Conservation (phyloP, 2,888 invertebrate species). For the Acronicta aceris region DNA sequence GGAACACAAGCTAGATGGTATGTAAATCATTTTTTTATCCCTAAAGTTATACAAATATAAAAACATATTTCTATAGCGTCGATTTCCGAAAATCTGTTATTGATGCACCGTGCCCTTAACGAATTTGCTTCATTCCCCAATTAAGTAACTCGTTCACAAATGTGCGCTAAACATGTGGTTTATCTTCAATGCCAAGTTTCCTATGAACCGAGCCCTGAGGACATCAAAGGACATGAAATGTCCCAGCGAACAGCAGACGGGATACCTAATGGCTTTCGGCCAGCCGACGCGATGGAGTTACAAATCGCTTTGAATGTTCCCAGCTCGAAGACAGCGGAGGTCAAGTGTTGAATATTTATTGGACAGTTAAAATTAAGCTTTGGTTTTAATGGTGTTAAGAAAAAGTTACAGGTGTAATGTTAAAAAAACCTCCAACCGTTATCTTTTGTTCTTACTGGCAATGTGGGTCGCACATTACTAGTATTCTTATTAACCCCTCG, state of each 20-base stretch:
- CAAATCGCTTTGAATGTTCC: slow-evolving; percentile 48
- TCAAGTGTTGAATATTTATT: slow-evolving; percentile 49
- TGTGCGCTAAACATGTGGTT: slow-evolving; percentile 31
- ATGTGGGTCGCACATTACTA: too few species aligned
- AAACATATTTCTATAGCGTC: too few species aligned
- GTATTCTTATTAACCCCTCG: too few species aligned
- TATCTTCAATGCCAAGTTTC: slow-evolving; percentile 31
- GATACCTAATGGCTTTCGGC: slow-evolving; percentile 43
- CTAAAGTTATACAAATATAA: too few species aligned
- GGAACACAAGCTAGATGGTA: too few species aligned
- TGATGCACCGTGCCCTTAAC: too few species aligned
- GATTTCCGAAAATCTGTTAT: too few species aligned
- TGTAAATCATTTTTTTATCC: too few species aligned
- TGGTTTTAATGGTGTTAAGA: slow-evolving; percentile 37
- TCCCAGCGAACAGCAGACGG: slow-evolving; percentile 20
- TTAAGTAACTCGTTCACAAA: slow-evolving; percentile 17
- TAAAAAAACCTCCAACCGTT: slow-evolving; percentile 1
- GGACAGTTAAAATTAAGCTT: slow-evolving; percentile 37
- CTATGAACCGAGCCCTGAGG: slow-evolving; percentile 32
- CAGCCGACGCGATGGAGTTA: slow-evolving; percentile 46
- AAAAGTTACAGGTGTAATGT: slow-evolving; percentile 44
- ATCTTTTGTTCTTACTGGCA: neutral
- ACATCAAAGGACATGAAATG: slow-evolving; percentile 50
- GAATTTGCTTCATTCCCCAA: slow-evolving; percentile 1
- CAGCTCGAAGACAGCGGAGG: slow-evolving; percentile 26